Base-by-base conservation (phyloP, 2,113 vertebrate genomes). In the Tetrax tetrax region DNA sequence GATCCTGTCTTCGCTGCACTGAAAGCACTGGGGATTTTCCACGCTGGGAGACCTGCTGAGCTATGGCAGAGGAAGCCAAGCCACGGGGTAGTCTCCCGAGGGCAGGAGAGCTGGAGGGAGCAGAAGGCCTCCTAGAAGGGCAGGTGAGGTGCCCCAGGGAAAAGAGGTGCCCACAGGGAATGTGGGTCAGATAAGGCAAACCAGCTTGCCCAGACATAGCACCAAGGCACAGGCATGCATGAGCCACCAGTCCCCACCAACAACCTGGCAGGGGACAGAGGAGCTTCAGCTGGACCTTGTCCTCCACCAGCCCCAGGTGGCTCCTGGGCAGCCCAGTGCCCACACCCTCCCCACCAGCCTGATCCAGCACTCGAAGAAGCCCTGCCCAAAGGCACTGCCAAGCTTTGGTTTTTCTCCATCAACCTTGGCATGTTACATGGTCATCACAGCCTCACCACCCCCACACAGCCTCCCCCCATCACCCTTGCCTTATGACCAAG, bases 1-100 rank as follows among this genome's bases (percentile, higher is more conserved):
- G 83, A 78, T 24, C 48, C 50, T 51, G 57, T 66, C 90, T 79
- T 61, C 3, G 6, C 80, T 56, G 10, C 59, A 38, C 72, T 38
- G n/a, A 54, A 43, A 79, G 63, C n/a, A 24, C 63, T 0, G 7
- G 77, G 88, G 56, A 96, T 95, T 97, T 96, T 97, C 95, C 96
- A 96, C 4, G 0, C 43, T 35, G 45, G 27, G 68, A 66, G 14
- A 28, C 64, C 65, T 78, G 90, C 74, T 77, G 64, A 50, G 69
- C 57, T 12, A 0, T 0, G 1, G 90, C 88, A 87, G 84, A 79
- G 51, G 66, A 68, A 83, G 68, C 43, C 79, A 79, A 92, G 66
- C 17, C 87, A 85, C 4, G 1, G 16, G 59, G 63, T 2, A 14
- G 45, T 12, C 29, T 84, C 43, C 77, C 1, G 2, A 16, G 70